Conservation (phyloP, 2,888 invertebrate species). For the Thereva nobilitata region DNA sequence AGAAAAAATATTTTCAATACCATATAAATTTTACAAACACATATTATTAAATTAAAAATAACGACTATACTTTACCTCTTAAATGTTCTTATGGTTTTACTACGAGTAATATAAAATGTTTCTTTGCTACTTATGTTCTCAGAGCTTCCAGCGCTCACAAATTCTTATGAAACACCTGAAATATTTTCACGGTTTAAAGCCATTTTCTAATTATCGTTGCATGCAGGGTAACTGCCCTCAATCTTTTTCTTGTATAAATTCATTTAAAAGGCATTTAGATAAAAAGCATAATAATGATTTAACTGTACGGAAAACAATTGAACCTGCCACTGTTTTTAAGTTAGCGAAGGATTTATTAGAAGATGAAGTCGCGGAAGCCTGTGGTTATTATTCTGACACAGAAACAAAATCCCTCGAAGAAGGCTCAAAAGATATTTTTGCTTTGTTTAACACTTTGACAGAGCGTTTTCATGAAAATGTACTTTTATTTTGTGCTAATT, state of each 20-base stretch:
- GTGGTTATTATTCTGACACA: background rate
- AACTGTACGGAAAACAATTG: too few species aligned
- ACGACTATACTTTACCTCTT: too few species aligned
- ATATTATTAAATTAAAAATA: too few species aligned
- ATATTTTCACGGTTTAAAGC: conserved; percentile 2
- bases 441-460: background rate
- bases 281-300: background rate
- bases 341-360: too few species aligned
- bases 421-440: background rate
- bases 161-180: conserved; percentile 2
- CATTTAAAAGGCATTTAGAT: conserved; percentile 5
- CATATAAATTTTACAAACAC: too few species aligned
- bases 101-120: too few species aligned
- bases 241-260: conserved; percentile 1
- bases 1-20: too few species aligned
- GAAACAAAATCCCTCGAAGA: background rate
- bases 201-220: conserved; percentile 3
- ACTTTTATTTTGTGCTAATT: background rate
- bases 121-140: conserved; percentile 1
- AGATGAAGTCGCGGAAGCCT: too few species aligned
- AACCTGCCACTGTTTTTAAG: too few species aligned
- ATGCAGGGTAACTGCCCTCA: background rate
- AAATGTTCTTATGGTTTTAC: too few species aligned
- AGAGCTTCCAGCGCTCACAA: background rate
- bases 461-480: background rate